Base-by-base conservation (phyloP, 2,888 invertebrate species). In the Sturmia bella region DNA sequence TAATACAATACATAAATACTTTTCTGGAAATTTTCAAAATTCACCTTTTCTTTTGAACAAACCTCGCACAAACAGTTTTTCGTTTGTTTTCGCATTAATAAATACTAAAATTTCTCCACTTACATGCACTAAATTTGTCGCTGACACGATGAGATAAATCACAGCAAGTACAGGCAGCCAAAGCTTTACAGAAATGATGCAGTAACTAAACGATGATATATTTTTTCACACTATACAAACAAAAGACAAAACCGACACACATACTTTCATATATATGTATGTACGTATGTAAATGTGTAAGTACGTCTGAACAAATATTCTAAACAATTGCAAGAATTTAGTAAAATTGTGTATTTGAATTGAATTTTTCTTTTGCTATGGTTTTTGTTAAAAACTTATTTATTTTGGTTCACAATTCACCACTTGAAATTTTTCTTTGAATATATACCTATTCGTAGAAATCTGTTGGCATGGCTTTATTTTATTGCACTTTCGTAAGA, bases 101-200 rank as follows among this genome's bases (percentile, higher is more conserved):
- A 39, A 39, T 37, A 57, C 57, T 45, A 57, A n/a, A 21, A 32
- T 57, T 50, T 75, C 41, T 41, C 17, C 2, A 76, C 75, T 68
- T 76, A 76, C 75, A 68, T 21, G n/a, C n/a, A n/a, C n/a, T n/a
- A 43, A 59, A 68, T 68, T 68, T 27, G n/a, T 17, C 15, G 57
- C 50, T 45, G 66, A 57, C 48, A 41, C 48, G 39, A 66, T 39
- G 21, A 21, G 9, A 39, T 61, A 64, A 45, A 74, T 75, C 50
- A 66, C 48, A 11, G 6, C 13, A 37, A 37, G 9, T 41, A 32
- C 37, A 45, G 19, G 19, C 50, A 61, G 52, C 11, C 17, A 21
- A 59, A 24, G 39, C 17, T 41, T 72, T 72, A 39, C 50, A 19
- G 17, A 64, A 5, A 43, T 73, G 43, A 43, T 63, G 41, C 13